These are phyloP conservation scores for Diaperis boleti DNA, from an alignment of 2,888 invertebrate species.

Conservation along the genomic window DNA sequence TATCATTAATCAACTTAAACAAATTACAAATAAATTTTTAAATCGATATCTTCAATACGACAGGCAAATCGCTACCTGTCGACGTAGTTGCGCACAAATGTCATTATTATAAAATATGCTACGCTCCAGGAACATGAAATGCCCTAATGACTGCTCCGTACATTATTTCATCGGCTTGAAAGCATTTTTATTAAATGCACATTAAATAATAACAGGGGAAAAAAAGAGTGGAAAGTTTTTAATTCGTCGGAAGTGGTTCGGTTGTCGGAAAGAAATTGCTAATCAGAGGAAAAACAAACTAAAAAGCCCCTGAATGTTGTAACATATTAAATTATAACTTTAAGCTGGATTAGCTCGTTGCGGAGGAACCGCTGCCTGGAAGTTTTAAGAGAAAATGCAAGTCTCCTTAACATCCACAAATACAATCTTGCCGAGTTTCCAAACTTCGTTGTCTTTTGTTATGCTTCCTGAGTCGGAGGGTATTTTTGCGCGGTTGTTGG, in stretches of 20 bases:
- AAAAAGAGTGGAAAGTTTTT: neutral
- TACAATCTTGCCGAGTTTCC: constrained; percentile 21
- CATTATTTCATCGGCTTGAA: neutral
- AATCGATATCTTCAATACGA: too few species aligned
- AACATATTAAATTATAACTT: constrained; percentile 28
- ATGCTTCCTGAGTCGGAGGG: neutral
- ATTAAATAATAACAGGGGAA: too few species aligned
- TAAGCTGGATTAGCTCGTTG: constrained; percentile 21
- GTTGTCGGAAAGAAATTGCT: constrained; percentile 5
- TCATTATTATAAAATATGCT: neutral
- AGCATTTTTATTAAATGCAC: constrained; percentile 5
- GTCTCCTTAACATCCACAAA: constrained; percentile 16
- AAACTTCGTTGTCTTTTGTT: constrained; percentile 21
- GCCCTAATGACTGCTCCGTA: neutral
- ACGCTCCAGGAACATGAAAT: neutral
- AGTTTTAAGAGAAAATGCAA: constrained; percentile 16
- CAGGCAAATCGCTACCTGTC: too few species aligned
- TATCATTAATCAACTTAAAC: too few species aligned
- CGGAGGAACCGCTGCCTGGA: neutral
- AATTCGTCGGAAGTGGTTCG: neutral
- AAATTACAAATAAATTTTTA: too few species aligned
- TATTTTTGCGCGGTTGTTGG: constrained; percentile 1
- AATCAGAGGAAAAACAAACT: constrained; percentile 10
- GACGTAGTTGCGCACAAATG: too few species aligned
- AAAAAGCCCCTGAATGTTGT: constrained; percentile 1